Evolutionary conservation across 2,888 invertebrate species (phyloP), one percentile per base, ranked within the genome.

Genomic region (Thyatira batis): DNA sequence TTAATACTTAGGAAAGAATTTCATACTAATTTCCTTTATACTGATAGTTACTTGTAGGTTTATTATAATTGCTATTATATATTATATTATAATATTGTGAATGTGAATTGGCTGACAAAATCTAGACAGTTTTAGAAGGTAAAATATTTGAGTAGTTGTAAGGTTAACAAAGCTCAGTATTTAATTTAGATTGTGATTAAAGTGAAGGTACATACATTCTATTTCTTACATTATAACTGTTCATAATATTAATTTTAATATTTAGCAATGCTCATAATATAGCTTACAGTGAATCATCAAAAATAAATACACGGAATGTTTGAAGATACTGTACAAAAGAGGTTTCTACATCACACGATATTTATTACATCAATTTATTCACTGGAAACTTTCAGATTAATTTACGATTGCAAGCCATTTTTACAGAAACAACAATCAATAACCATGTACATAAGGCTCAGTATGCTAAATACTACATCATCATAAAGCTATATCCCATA

Each of bases 401-500:
- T 67, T 53, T 69, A 67, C 58, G 67, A 67, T 65, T 69, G 69
- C 65, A 83, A 82, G 82, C 81, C 73, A 76, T 73, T 61, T 73
- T 64, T 72, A 76, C 69, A 69, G 68, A 78, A 73, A 79, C 73
- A 80, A 77, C 77, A 76, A 69, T 52, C 49, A 63, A 58, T 71
- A 77, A 74, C 63, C 61, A 76, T 76, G 69, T 82, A 80, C 77
- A 76, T 83, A 85, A 84, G 85, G 82, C 85, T 84, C 74, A 71
- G 73, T 82, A 85, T 75, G 68, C 82, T 87, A 82, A 71, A 71
- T 53, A 67, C 92, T 91, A 91, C 87, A 76, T 72, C 71, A 92
- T 93, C 85, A 94, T 94, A 94, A 94, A 94, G 94, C 94, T 94
- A 93, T 94, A 93, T 92, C 91, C 94, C 94, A 93, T 93, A 89